phyloP scores from a whole-genome alignment of 53 echinoderm and acorn worm species.

The Henricia sp. region DNA sequence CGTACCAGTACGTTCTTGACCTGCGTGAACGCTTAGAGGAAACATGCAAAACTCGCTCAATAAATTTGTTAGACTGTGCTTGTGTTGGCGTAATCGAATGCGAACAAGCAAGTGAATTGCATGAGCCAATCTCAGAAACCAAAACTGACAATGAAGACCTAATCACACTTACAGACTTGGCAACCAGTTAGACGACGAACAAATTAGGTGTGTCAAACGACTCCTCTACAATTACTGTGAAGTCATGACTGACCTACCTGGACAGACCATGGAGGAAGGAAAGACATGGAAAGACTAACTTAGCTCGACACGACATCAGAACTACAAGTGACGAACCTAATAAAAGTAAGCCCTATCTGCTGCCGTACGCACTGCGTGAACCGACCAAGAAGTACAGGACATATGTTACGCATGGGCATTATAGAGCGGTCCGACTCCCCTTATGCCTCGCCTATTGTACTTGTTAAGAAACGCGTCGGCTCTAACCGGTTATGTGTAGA shows the following conservation, averaged over 20 bases:
- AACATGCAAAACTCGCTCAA: slow-evolving; percentile 42
- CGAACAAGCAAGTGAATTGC: slow-evolving; percentile 15
- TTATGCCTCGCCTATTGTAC: too few species aligned
- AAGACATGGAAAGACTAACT: slow-evolving; percentile 45
- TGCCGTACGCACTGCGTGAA: slow-evolving; percentile 41
- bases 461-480: slow-evolving; percentile 63
- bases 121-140: background rate
- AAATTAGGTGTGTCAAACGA: background rate
- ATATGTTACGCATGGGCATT: slow-evolving; percentile 34
- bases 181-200: background rate
- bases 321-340: slow-evolving; percentile 36
- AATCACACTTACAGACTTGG: slow-evolving; percentile 13
- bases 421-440: slow-evolving; percentile 58
- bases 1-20: slow-evolving; percentile 58
- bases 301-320: slow-evolving; percentile 17
- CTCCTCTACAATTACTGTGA: slow-evolving; percentile 14
- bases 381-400: background rate
- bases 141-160: slow-evolving; percentile 52
- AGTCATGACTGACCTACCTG: slow-evolving; percentile 56
- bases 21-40: slow-evolving; percentile 34
- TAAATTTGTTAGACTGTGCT: slow-evolving; percentile 24
- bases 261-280: too few species aligned
- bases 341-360: slow-evolving; percentile 43
- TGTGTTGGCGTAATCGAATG: background rate
- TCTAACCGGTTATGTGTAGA: too few species aligned